Percentiles rank a stretch among this genome's conserved stretches.
Evolutionary conservation across 1,140 invertebrate species (phyloP).

Genomic region (Cephus cinctus): DNA sequence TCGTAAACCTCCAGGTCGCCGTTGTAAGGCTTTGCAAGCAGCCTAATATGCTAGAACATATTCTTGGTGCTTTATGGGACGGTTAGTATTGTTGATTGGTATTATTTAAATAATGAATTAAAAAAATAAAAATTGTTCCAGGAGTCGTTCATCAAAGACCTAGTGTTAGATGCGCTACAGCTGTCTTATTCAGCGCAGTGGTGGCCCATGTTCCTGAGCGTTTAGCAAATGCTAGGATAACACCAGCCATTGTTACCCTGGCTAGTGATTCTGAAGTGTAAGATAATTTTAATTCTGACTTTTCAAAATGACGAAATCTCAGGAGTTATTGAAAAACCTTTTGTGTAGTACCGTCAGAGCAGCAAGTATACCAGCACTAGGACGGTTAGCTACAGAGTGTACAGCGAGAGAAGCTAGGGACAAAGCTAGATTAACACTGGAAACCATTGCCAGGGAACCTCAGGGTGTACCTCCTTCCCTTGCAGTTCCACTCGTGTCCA

Average conservation of each 20-base stretch:
- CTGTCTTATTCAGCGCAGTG: conserved; percentile 62
- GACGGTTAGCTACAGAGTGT: conserved; percentile 64
- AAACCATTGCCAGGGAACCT: conserved; percentile 58
- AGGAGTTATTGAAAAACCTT: conserved; percentile 13
- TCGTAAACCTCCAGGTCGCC: conserved; percentile 57
- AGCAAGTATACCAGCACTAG: conserved; percentile 65
- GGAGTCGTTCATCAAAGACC: conserved; percentile 67
- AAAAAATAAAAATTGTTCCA: conserved; percentile 23
- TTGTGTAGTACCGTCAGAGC: conserved; percentile 62
- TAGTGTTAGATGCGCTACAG: conserved; percentile 61
- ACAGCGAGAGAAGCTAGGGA: conserved; percentile 62
- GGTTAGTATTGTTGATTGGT: conserved; percentile 50
- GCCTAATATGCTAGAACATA: conserved; percentile 58
- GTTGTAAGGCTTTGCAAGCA: conserved; percentile 58
- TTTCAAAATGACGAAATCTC: conserved; percentile 3
- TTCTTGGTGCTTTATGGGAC: conserved; percentile 70
- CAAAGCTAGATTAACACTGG: conserved; percentile 71
- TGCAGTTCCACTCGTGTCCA: conserved; percentile 54
- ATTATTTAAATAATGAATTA: conserved; percentile 4
- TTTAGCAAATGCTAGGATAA: conserved; percentile 61
- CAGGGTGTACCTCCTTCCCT: conserved; percentile 46
- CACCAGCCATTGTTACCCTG: conserved; percentile 70
- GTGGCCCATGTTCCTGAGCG: conserved; percentile 60
- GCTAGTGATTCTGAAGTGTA: conserved; percentile 71
- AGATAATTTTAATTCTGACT: conserved; percentile 31